Evolutionary conservation across 92 coral and sea anemone genomes (phyloP), one percentile per base, ranked within the genome.

Genomic region (Virgularia gustaviana): DNA sequence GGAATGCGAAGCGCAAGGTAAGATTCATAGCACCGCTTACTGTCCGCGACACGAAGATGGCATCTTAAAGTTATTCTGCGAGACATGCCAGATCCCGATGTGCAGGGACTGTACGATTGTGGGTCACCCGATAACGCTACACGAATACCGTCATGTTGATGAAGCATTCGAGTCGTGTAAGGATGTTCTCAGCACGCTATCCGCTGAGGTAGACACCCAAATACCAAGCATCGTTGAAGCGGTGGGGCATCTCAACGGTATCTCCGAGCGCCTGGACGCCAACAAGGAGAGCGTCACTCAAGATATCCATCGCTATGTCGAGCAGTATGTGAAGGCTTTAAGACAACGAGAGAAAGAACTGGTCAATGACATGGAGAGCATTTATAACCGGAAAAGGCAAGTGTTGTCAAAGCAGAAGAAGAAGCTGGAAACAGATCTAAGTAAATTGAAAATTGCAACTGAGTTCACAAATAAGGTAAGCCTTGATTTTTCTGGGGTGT

Each of bases 41-140:
- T 65, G 72, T 33, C 72, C 72, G 56, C 41, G 44, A 44, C 72
- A 65, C 15, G 72, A 65, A 42, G 72, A 65, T 56, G 72, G 72
- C 20, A 28, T 65, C 57, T 65, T 65, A 25, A 65, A 65, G 36
- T 65, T 65, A 19, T 65, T 65, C 56, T 65, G 72, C 55, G 72
- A 65, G 35, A 65, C 72, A 9, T 65, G 72, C 30, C 72, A 65
- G 38, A 10, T 65, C 12, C 72, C 72, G 8, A 65, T 65, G 72
- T 65, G 72, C 32, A 53, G 72, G 0, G 72, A 65, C 30, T 65
- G 72, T 25, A 65, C 72, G 56, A 65, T 65, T 16, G 56, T 65
- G 19, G 56, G 44, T 11, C 72, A 65, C 24, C 72, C 72, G 18
- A 65, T 65, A 19, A 65, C 72, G 2, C 34, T 65, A 7, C 72